Conservation (phyloP, 2,113 vertebrate species). For the Halcyon malimbica region DNA sequence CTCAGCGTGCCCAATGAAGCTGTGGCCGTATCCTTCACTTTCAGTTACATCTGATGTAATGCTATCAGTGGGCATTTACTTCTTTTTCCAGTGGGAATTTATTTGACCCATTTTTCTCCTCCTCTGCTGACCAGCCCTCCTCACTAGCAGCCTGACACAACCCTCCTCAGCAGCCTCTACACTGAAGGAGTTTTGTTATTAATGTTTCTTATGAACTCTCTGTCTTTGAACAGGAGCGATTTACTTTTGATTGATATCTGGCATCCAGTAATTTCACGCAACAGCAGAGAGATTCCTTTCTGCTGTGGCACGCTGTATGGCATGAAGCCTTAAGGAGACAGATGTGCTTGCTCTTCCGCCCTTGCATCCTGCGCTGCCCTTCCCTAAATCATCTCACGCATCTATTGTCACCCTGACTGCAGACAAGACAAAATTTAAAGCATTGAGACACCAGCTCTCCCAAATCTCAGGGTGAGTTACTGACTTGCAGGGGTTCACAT, state of each 20-base stretch:
- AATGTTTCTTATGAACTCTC: not conserved
- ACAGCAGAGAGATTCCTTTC: not conserved
- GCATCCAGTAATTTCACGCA: not conserved
- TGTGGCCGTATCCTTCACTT: not conserved
- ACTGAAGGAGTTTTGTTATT: not conserved
- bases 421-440: fast-evolving
- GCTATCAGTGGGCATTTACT: not conserved
- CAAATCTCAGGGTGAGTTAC: not conserved
- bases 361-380: not conserved
- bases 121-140: not conserved
- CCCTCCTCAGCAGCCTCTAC: not conserved
- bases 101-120: not conserved
- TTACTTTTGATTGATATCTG: not conserved
- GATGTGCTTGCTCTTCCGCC: not conserved
- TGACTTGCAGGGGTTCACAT: not conserved
- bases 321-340: not conserved
- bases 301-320: not conserved
- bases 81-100: not conserved
- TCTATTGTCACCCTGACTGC: fast-evolving
- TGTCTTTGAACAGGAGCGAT: not conserved
- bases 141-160: not conserved
- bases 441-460: not conserved
- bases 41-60: not conserved
- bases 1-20: not conserved
- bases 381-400: not conserved